phyloP scores from a whole-genome alignment of 2,888 invertebrate genomes.

The Cantharis lateralis region DNA sequence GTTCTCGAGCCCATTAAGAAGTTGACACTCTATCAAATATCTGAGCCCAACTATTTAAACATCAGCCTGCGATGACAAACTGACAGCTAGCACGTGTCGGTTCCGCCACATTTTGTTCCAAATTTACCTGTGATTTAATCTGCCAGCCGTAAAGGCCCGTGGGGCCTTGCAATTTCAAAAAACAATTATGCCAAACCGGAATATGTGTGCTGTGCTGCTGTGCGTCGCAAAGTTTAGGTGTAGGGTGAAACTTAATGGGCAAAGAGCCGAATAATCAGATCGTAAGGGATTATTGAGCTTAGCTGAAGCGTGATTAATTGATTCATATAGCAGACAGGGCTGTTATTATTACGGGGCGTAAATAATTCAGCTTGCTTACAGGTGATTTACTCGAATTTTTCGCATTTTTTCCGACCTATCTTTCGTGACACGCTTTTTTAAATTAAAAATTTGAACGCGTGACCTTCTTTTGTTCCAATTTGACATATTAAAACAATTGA shows the following conservation, averaged over 20 bases:
- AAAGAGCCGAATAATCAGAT: conserved; percentile 55
- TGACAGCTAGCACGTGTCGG: conserved; percentile 19
- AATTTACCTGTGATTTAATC: background rate
- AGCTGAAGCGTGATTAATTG: conserved; percentile 56
- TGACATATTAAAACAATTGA: background rate
- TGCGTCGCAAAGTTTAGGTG: conserved; percentile 28
- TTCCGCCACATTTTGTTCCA: background rate
- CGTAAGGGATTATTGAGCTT: conserved; percentile 53
- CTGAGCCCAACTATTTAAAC: conserved; percentile 35
- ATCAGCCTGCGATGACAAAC: conserved; percentile 31
- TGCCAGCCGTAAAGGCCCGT: background rate
- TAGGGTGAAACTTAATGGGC: conserved; percentile 46
- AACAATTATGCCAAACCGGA: background rate
- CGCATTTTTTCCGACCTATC: background rate
- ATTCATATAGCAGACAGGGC: conserved; percentile 52
- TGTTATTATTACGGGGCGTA: conserved; percentile 52
- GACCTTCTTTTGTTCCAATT: background rate
- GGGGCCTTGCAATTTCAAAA: background rate
- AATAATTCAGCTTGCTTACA: conserved; percentile 51
- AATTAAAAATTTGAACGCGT: background rate
- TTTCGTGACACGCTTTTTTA: background rate
- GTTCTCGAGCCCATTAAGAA: conserved; percentile 43
- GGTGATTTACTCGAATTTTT: conserved; percentile 41
- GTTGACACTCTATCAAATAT: conserved; percentile 44
- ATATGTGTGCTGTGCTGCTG: conserved; percentile 1